phyloP scores from a whole-genome alignment of 2,888 invertebrate genomes.

The Furcula furcula region DNA sequence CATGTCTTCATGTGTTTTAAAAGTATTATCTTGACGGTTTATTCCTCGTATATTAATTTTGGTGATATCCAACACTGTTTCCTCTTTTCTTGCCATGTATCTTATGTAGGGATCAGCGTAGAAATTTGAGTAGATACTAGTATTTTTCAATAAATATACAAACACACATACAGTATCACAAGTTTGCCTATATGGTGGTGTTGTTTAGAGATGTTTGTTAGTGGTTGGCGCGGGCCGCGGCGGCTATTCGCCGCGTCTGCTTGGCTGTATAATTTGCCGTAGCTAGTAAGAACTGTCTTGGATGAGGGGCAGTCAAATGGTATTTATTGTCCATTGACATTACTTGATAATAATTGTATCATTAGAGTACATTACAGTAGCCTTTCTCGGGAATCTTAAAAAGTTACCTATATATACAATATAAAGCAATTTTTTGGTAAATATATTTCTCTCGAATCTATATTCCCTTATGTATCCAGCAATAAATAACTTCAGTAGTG shows the following conservation, averaged over 20 bases:
- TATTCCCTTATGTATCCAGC: conserved; percentile 81
- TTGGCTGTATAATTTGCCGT: conserved; percentile 77
- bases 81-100: conserved; percentile 79
- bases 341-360: conserved; percentile 81
- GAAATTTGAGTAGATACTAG: conserved; percentile 71
- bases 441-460: conserved; percentile 80
- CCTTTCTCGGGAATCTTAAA: conserved; percentile 79
- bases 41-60: conserved; percentile 52
- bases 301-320: conserved; percentile 77
- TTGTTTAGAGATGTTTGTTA: conserved; percentile 74
- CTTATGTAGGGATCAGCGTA: conserved; percentile 75
- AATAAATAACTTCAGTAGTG: conserved; percentile 79
- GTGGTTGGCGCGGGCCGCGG: conserved; percentile 55
- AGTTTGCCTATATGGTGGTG: conserved; percentile 72
- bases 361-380: conserved; percentile 82
- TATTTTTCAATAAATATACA: conserved; percentile 77
- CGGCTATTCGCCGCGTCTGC: conserved; percentile 59
- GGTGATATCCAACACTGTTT: conserved; percentile 68
- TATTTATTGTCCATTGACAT: conserved; percentile 81
- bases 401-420: conserved; percentile 82
- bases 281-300: conserved; percentile 74
- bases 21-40: conserved; percentile 60
- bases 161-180: conserved; percentile 68
- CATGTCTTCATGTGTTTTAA: conserved; percentile 39
- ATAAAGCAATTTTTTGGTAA: conserved; percentile 77